A percentile compares a stretch with the other conserved stretches of the same genome.
Conservation (phyloP, 2,113 vertebrate species). For the Redunca redunca region DNA sequence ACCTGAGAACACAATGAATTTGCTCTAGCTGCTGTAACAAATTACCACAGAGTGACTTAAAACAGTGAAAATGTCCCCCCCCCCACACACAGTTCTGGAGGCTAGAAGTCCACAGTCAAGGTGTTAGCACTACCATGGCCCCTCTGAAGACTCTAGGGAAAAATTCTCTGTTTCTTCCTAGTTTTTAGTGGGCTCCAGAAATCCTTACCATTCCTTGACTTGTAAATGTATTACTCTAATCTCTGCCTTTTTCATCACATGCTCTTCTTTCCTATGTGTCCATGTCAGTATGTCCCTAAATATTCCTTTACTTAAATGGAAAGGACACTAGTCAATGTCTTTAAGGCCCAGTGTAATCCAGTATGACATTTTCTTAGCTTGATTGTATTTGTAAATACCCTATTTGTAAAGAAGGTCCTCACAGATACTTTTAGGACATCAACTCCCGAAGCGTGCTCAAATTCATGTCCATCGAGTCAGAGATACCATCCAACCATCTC, state of each 20-base stretch:
- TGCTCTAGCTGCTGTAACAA: background rate
- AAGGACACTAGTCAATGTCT: background rate
- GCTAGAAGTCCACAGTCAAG: background rate
- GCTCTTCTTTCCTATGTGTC: background rate
- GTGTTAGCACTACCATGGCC: background rate
- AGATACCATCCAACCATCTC: background rate
- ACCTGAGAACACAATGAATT: background rate
- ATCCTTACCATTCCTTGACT: background rate
- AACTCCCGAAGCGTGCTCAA: rapidly evolving
- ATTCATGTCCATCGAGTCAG: background rate
- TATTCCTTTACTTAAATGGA: background rate
- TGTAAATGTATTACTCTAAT: background rate
- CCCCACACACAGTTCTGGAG: background rate
- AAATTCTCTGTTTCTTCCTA: rapidly evolving
- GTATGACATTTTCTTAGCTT: background rate
- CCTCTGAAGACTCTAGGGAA: background rate
- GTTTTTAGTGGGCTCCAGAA: background rate
- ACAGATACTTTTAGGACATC: background rate
- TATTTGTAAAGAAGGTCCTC: background rate
- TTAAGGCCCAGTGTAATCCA: background rate
- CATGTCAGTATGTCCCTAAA: background rate
- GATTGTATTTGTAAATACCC: background rate
- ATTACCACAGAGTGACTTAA: background rate
- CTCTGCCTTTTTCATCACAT: background rate
- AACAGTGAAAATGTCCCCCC: background rate